A percentile compares a stretch with the other conserved stretches of the same genome.
Evolutionary conservation across 2,797 vertebrate species (phyloP).

Genomic region (Sebastes hopkinsi): DNA sequence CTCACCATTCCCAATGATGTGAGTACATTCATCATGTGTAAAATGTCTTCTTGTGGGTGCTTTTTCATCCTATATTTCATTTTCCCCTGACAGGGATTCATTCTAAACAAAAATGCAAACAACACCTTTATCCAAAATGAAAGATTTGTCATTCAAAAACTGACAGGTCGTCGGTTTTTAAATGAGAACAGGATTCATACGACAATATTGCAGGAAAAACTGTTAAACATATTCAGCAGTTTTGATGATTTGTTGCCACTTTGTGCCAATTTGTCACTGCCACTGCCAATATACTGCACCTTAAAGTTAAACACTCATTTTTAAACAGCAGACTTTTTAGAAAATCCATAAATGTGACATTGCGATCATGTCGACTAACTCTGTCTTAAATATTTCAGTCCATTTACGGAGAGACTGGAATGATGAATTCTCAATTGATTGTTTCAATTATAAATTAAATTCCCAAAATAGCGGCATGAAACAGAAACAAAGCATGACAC

Average conservation of each 20-base stretch:
- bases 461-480: not conserved
- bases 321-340: not conserved
- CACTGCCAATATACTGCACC: not conserved
- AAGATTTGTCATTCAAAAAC: not conserved
- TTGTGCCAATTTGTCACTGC: not conserved
- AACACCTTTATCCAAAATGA: not conserved
- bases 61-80: not conserved
- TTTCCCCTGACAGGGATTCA: not conserved
- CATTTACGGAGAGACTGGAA: not conserved
- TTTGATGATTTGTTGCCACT: not conserved
- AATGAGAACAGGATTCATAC: not conserved
- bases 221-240: not conserved
- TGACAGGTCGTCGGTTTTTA: not conserved
- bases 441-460: not conserved
- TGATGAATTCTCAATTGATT: not conserved
- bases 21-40: constrained; percentile 80
- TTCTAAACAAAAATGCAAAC: not conserved
- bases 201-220: not conserved
- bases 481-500: not conserved
- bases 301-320: not conserved
- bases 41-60: not conserved
- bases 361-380: not conserved
- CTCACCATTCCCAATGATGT: constrained; percentile 99
- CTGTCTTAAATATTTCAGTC: not conserved
- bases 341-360: not conserved